Evolutionary conservation across 2,888 invertebrate species (phyloP).

Genomic region (Philereme vetulata): DNA sequence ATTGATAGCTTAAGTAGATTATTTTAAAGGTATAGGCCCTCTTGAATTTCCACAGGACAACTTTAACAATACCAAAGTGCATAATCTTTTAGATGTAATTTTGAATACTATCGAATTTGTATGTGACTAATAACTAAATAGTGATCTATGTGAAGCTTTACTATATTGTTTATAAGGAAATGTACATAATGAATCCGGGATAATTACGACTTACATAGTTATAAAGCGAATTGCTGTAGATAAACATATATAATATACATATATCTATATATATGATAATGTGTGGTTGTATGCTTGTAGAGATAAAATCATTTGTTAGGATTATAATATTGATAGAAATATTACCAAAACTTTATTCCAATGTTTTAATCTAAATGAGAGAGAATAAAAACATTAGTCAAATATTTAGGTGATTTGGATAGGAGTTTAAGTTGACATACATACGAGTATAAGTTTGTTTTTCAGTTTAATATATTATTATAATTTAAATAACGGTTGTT

Average conservation of each 20-base stretch:
- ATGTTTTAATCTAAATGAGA: slow-evolving; percentile 13
- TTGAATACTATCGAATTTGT: slow-evolving; percentile 39
- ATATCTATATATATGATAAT: slow-evolving; percentile 29
- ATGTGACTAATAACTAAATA: slow-evolving; percentile 42
- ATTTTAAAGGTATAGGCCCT: slow-evolving; percentile 9
- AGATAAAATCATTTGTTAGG: slow-evolving; percentile 25
- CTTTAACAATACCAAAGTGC: slow-evolving; percentile 29
- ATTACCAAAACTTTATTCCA: not conserved
- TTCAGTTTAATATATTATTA: no score
- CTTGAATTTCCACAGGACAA: slow-evolving; percentile 23
- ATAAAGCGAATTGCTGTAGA: slow-evolving; percentile 59
- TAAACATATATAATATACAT: slow-evolving; percentile 26
- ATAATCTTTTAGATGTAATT: slow-evolving; percentile 28
- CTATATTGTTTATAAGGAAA: slow-evolving; percentile 64
- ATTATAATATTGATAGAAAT: not conserved
- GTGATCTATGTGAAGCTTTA: slow-evolving; percentile 74
- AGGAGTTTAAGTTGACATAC: no score
- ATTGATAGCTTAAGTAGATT: slow-evolving; percentile 10
- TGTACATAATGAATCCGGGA: slow-evolving; percentile 80
- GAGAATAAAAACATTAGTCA: slow-evolving; percentile 18
- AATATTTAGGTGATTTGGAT: not conserved
- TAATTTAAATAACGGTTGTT: no score
- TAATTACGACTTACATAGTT: slow-evolving; percentile 82
- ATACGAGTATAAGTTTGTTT: no score
- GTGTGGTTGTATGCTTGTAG: slow-evolving; percentile 45